Percentiles rank a stretch among this genome's conserved stretches.
Evolutionary conservation across 1,140 invertebrate species (phyloP).

Genomic region (Lepidotrigona ventralis): DNA sequence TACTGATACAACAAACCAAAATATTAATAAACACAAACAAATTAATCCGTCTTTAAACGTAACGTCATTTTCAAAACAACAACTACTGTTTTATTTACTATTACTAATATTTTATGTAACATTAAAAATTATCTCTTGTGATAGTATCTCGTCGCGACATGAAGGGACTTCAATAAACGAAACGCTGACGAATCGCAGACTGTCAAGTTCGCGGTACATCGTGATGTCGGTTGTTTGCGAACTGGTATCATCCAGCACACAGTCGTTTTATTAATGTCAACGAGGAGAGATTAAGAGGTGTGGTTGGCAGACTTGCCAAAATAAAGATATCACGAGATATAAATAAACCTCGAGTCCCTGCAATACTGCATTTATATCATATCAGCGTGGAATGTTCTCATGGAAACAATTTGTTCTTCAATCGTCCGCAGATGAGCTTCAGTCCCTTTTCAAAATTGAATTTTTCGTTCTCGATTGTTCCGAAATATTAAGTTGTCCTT

Average conservation of each 20-base stretch:
- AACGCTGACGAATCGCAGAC: constrained; percentile 33
- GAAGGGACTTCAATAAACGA: constrained; percentile 28
- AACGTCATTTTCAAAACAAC: too few species aligned
- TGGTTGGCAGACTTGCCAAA: constrained; percentile 42
- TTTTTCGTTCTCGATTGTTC: not conserved
- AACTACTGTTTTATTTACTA: too few species aligned
- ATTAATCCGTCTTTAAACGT: too few species aligned
- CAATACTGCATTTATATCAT: not conserved
- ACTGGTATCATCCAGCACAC: constrained; percentile 30
- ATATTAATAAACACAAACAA: too few species aligned
- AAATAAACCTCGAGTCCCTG: constrained; percentile 15
- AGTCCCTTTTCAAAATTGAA: not conserved
- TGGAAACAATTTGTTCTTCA: not conserved
- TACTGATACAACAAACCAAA: too few species aligned
- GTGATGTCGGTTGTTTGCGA: constrained; percentile 35
- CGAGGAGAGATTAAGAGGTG: constrained; percentile 52
- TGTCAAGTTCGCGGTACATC: constrained; percentile 22
- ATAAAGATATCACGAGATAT: constrained; percentile 34
- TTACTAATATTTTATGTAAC: too few species aligned
- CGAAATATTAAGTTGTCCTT: not conserved
- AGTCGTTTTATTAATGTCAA: constrained; percentile 47
- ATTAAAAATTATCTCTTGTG: too few species aligned
- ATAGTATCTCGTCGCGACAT: too few species aligned
- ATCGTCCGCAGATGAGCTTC: too few species aligned
- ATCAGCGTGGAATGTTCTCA: not conserved